A percentile compares a stretch with the other conserved stretches of the same genome.
Evolutionary conservation across 2,113 vertebrate genomes (phyloP).

Genomic region (Phyllostomus discolor): DNA sequence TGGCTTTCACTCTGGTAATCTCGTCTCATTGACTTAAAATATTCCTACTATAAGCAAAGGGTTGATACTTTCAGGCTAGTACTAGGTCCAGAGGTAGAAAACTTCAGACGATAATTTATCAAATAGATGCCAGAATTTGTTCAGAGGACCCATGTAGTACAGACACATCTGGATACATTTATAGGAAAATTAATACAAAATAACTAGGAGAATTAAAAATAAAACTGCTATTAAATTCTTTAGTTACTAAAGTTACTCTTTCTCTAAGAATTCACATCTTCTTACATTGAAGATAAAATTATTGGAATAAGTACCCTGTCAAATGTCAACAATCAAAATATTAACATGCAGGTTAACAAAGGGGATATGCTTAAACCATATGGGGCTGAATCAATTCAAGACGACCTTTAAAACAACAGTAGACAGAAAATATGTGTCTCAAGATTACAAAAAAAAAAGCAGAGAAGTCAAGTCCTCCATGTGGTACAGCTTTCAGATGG

Average conservation of each 20-base stretch:
- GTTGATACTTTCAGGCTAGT: constrained; percentile 6
- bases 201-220: constrained; percentile 52
- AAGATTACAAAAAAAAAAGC: not conserved
- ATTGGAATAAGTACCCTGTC: not conserved
- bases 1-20: not conserved
- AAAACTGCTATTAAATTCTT: constrained; percentile 50
- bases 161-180: constrained; percentile 34
- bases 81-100: not conserved
- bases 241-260: constrained; percentile 39
- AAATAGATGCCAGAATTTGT: constrained; percentile 35
- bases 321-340: constrained; percentile 31
- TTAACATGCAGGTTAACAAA: constrained; percentile 34
- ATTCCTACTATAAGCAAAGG: constrained; percentile 5
- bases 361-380: not conserved
- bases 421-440: constrained; percentile 31
- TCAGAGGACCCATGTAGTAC: not conserved
- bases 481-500: not conserved
- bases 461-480: not conserved
- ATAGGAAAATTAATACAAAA: constrained; percentile 47
- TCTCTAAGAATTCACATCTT: constrained; percentile 41
- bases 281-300: constrained; percentile 5
- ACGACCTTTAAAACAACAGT: constrained; percentile 53
- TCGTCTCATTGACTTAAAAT: not conserved
- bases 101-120: constrained; percentile 35
- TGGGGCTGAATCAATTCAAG: constrained; percentile 55